Evolutionary conservation across 1,140 invertebrate species (phyloP), one percentile per base, ranked within the genome.

Genomic region (Aphaenogaster floridana): DNA sequence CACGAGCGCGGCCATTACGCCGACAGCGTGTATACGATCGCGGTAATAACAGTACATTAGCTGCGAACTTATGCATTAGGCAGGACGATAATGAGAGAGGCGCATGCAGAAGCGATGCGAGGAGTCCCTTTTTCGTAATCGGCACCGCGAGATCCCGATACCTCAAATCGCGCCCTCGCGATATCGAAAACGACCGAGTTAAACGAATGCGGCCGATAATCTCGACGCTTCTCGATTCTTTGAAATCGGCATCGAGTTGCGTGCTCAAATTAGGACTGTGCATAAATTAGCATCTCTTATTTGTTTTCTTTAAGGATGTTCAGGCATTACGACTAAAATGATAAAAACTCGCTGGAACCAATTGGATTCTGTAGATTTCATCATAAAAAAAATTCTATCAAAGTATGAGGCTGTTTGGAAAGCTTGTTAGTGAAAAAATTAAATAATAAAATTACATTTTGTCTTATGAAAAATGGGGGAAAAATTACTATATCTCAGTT

Each of bases 31-130:
- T 90, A 87, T 80, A 79, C 89, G 89, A 88, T 90, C 87, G 63
- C 83, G 78, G 59, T 90, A 90, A 91, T 90, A 91, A 90, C 87
- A 79, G 89, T 88, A 87, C 89, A 88, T 90, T 90, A 90, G 81
- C 71, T 59, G 50, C 68, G 63, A 52, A 61, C 81, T 90, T 76
- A 74, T 88, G 86, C 89, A 90, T 90, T 91, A 76, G 66, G 72
- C 71, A 64, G 83, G 48, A 88, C 64, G 89, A 88, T 91, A 91
- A 91, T 91, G 77, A 90, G 80, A 61, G 86, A 69, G 63, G 69
- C 39, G 57, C 57, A 59, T 63, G 48, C 59, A 42, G 39, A 17
- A 36, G 85, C 61, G n/a, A 72, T 61, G 39, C 54, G 48, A 64
- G 52, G 8, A 52, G 50, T 39, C 34, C n/a, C 42, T 57, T 80